A percentile compares a stretch with the other conserved stretches of the same genome.
Evolutionary conservation across 92 coral and sea anemone species (phyloP).

Genomic region (Zoanthus solanderi): DNA sequence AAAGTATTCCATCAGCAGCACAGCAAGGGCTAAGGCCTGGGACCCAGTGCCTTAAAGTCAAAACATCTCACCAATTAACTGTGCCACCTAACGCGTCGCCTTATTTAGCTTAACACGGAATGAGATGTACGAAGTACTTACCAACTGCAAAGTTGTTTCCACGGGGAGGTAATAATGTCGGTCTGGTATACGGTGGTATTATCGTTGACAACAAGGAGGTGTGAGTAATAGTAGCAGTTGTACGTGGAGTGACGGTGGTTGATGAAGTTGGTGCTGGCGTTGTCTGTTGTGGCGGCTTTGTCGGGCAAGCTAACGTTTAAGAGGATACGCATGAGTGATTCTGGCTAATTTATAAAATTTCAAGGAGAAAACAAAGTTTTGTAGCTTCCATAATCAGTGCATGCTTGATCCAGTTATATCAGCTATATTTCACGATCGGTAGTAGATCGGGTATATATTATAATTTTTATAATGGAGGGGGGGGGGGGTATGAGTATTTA

Average conservation of each 20-base stretch:
- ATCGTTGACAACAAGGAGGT: constrained; percentile 1
- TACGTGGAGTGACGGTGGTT: not conserved
- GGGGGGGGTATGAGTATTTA: too few species aligned
- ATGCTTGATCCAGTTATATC: too few species aligned
- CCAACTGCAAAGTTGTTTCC: constrained; percentile 3
- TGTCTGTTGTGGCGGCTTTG: constrained; percentile 8
- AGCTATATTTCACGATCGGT: too few species aligned
- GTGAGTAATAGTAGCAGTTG: not conserved
- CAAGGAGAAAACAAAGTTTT: too few species aligned
- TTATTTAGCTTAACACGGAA: too few species aligned
- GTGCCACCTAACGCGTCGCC: not conserved
- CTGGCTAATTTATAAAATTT: too few species aligned
- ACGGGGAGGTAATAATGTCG: not conserved
- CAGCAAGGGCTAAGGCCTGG: not conserved
- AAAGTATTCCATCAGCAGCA: not conserved
- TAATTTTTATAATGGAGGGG: too few species aligned
- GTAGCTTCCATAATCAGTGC: too few species aligned
- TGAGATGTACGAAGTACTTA: not conserved
- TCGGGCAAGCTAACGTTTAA: not conserved
- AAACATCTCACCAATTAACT: not conserved
- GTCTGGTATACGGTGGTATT: not conserved
- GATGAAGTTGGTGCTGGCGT: not conserved
- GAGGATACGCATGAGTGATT: not conserved
- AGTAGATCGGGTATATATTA: too few species aligned
- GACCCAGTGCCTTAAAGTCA: not conserved